Evolutionary conservation across 2,113 vertebrate genomes (phyloP), one percentile per base, ranked within the genome.

Genomic region (Bucco capensis): DNA sequence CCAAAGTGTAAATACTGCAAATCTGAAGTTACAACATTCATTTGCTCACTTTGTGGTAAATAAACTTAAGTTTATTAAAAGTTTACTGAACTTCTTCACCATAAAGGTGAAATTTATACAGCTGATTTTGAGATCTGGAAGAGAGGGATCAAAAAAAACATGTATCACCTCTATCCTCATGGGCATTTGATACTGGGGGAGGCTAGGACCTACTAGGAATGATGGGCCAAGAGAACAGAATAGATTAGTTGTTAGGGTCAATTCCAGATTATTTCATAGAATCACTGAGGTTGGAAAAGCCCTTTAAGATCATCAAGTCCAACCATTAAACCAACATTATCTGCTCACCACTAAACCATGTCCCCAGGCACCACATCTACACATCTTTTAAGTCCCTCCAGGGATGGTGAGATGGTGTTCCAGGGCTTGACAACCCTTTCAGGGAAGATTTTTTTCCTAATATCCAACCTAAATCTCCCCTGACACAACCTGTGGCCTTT

Each of bases 31-130:
- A 16, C 72, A 50, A 24, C 24, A 47, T 25, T 71, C 83, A 30
- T 88, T 83, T 88, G 12, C 37, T 77, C 53, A 42, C 18, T 66
- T 71, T 4, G 13, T 16, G 35, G 12, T 49, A 72, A 89, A 58
- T 65, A 74, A 89, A 87, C 3, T 74, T 56, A n/a, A n/a, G n/a
- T n/a, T n/a, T n/a, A n/a, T n/a, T n/a, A n/a, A n/a, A n/a, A n/a
- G n/a, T n/a, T n/a, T n/a, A n/a, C n/a, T n/a, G n/a, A n/a, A n/a
- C n/a, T n/a, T n/a, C n/a, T n/a, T n/a, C n/a, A n/a, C n/a, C n/a
- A n/a, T n/a, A n/a, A n/a, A n/a, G n/a, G n/a, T n/a, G 13, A 87
- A 85, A 67, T 44, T 22, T 0, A 6, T 3, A 0, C 11, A 25
- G n/a, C 21, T 78, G 24, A 56, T 54, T 75, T 69, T 47, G 49